Conservation (phyloP, 2,888 invertebrate genomes). For the Oscheius sp. region DNA sequence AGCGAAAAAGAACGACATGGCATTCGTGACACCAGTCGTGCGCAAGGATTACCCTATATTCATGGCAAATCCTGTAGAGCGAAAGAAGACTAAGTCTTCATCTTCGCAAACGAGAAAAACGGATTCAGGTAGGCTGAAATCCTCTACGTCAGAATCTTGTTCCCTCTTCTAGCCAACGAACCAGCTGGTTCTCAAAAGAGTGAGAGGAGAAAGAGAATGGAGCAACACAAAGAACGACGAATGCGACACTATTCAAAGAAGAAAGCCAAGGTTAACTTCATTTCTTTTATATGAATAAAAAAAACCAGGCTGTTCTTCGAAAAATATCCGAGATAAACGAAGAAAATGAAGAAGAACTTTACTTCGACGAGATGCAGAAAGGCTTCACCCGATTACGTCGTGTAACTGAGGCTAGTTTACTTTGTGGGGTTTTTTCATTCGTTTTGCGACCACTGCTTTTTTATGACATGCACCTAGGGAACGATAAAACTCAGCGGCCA, state of each 20-base stretch:
- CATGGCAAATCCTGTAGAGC: conserved; percentile 13
- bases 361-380: conserved; percentile 34
- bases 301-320: conserved; percentile 23
- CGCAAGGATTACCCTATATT: conserved; percentile 34
- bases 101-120: not conserved
- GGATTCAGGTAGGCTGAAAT: conserved; percentile 6
- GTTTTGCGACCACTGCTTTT: not conserved
- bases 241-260: conserved; percentile 13
- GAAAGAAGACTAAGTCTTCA: conserved; percentile 8
- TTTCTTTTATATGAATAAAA: not conserved
- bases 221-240: conserved; percentile 16
- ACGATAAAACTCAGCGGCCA: no score
- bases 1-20: conserved; percentile 28
- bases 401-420: conserved; percentile 26
- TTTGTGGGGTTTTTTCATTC: no score
- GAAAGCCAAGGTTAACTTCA: conserved; percentile 10
- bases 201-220: conserved; percentile 19
- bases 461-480: not conserved
- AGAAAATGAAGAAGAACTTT: conserved; percentile 34
- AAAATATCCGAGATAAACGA: conserved; percentile 40
- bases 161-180: not conserved
- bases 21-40: conserved; percentile 33
- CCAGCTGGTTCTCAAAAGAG: not conserved
- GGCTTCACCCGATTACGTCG: conserved; percentile 33
- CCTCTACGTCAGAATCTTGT: not conserved